phyloP scores from a whole-genome alignment of 2,888 invertebrate genomes.

The Drosophila helvetica region DNA sequence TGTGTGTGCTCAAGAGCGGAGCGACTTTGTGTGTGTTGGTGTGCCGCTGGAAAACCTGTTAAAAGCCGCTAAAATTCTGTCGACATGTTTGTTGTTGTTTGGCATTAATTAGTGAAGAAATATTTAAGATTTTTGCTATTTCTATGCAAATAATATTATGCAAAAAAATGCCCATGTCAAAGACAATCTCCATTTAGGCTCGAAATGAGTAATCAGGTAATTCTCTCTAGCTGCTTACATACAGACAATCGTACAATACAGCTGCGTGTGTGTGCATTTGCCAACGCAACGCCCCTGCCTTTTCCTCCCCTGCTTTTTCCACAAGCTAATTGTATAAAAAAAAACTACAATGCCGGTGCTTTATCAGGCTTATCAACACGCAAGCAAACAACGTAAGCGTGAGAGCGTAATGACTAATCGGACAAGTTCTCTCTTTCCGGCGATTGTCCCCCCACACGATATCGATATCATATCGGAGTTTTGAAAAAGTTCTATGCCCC shows the following conservation, averaged over 20 bases:
- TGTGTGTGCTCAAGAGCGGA: not conserved
- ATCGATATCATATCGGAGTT: constrained; percentile 21
- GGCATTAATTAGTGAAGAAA: constrained; percentile 75
- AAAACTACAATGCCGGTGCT: constrained; percentile 66
- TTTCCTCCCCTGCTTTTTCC: constrained; percentile 26
- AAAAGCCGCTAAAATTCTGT: constrained; percentile 75
- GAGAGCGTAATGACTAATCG: constrained; percentile 38
- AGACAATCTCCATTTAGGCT: constrained; percentile 34
- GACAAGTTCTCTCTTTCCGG: not conserved
- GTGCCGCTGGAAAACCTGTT: constrained; percentile 77
- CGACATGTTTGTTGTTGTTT: constrained; percentile 69
- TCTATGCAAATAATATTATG: constrained; percentile 70
- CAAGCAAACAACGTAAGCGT: constrained; percentile 44
- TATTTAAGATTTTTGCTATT: constrained; percentile 73
- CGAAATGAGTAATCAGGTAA: constrained; percentile 56
- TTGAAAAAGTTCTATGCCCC: constrained; percentile 4
- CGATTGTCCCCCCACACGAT: constrained; percentile 7
- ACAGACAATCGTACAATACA: not conserved
- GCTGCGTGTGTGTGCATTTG: constrained; percentile 25
- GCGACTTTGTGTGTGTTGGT: constrained; percentile 38
- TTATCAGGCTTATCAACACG: constrained; percentile 73
- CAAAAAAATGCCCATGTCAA: constrained; percentile 53
- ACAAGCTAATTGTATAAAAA: constrained; percentile 64
- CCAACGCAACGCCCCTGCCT: constrained; percentile 30
- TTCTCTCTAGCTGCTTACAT: constrained; percentile 11